A percentile compares a stretch with the other conserved stretches of the same genome.
These are phyloP conservation scores for Drosophila meridionalis DNA, from an alignment of 2,888 invertebrate species.

Conservation along the genomic window DNA sequence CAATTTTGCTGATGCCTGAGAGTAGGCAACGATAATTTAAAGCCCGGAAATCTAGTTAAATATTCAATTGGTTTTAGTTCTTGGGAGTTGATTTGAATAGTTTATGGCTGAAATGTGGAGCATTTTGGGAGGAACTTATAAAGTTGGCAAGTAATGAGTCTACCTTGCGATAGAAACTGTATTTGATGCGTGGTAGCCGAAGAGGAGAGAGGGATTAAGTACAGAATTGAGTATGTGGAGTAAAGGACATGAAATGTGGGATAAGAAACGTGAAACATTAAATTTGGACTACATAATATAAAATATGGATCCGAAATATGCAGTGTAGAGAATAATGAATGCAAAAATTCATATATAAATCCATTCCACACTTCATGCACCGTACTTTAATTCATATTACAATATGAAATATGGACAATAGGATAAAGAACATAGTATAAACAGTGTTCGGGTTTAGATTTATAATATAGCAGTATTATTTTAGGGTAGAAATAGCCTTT, in stretches of 20 bases:
- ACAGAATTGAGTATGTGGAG: background rate
- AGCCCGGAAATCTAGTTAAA: background rate
- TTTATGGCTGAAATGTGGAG: background rate
- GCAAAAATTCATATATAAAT: too few species aligned
- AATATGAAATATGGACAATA: background rate
- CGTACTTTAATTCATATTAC: too few species aligned
- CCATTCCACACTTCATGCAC: too few species aligned
- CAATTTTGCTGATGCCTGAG: slow-evolving; percentile 8
- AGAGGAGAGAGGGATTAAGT: background rate
- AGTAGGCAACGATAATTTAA: slow-evolving; percentile 27
- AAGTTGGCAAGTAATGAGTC: background rate
- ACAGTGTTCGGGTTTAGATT: too few species aligned
- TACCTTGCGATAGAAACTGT: background rate
- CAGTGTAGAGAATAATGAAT: background rate
- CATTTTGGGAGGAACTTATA: background rate
- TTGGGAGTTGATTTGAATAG: background rate
- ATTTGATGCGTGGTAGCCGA: too few species aligned
- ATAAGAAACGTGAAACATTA: background rate
- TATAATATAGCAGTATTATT: too few species aligned
- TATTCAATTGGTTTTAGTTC: slow-evolving; percentile 8
- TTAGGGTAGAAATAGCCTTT: too few species aligned
- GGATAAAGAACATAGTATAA: background rate
- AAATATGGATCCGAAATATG: background rate
- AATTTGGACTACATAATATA: background rate
- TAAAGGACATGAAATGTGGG: background rate